These are phyloP conservation scores for Platynereis dumerilii DNA, from an alignment of 2,888 invertebrate species.

Conservation along the genomic window DNA sequence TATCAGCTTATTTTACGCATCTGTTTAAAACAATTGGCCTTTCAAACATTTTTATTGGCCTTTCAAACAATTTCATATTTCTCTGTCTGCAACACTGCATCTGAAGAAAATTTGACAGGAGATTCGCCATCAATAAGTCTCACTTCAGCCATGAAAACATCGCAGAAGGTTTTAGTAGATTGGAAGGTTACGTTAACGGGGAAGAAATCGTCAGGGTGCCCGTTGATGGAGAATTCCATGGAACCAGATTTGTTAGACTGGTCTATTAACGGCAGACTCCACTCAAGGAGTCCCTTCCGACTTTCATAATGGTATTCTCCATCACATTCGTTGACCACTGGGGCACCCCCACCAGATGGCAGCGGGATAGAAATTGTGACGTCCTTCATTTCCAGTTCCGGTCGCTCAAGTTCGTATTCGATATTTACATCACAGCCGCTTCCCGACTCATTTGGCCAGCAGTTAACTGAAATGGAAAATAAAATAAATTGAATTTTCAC, in stretches of 20 bases:
- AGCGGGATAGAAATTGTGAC: conserved; percentile 91
- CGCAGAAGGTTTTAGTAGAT: conserved; percentile 87
- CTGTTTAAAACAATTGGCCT: background rate
- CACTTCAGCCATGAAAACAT: conserved; percentile 81
- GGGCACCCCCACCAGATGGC: conserved; percentile 69
- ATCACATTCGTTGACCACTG: conserved; percentile 80
- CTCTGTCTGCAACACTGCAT: conserved; percentile 85
- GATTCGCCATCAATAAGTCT: conserved; percentile 79
- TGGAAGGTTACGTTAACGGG: conserved; percentile 84
- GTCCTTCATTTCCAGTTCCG: conserved; percentile 84
- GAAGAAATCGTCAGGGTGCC: conserved; percentile 78
- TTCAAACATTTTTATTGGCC: too few species aligned
- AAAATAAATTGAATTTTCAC: too few species aligned
- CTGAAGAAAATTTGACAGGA: conserved; percentile 85
- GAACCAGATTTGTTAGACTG: conserved; percentile 84
- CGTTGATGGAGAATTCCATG: conserved; percentile 89
- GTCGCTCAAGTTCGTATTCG: conserved; percentile 92
- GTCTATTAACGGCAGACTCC: conserved; percentile 89
- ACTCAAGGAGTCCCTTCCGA: conserved; percentile 79
- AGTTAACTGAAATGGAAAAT: conserved; percentile 77
- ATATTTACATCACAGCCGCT: conserved; percentile 97
- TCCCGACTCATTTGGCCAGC: conserved; percentile 97
- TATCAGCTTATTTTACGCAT: too few species aligned
- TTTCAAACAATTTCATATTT: conserved; percentile 96
- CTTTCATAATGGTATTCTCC: conserved; percentile 87